Evolutionary conservation across 1,140 invertebrate genomes (phyloP).

Genomic region (Zelostemma sp.): DNA sequence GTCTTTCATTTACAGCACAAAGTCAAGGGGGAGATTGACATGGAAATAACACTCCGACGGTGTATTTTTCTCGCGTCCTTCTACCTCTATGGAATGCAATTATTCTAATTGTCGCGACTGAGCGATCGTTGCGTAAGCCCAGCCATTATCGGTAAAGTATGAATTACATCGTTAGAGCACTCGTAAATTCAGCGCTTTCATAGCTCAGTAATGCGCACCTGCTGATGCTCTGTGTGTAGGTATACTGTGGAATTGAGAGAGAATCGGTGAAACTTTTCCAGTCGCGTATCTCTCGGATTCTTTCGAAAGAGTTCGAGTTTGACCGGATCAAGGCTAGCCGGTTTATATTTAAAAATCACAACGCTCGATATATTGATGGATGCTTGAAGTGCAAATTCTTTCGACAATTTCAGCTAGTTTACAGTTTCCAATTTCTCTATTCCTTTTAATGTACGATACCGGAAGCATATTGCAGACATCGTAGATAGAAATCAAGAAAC

Average conservation of each 20-base stretch:
- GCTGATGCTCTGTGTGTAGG: neutral
- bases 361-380: too few relatives aligned
- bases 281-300: neutral
- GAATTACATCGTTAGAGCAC: conserved; percentile 56
- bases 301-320: neutral
- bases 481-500: too few relatives aligned
- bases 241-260: conserved; percentile 9
- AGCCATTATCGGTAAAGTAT: conserved; percentile 55
- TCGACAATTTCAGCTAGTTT: too few relatives aligned
- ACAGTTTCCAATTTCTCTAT: too few relatives aligned
- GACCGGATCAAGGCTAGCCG: neutral
- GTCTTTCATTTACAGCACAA: conserved; percentile 16
- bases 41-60: conserved; percentile 48
- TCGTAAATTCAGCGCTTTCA: conserved; percentile 25
- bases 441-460: too few relatives aligned
- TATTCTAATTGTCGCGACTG: conserved; percentile 54
- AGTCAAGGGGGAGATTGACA: conserved; percentile 33
- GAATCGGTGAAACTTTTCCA: conserved; percentile 19
- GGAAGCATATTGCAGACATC: too few relatives aligned
- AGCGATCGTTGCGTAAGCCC: conserved; percentile 55
- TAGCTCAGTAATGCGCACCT: conserved; percentile 25
- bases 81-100: conserved; percentile 53
- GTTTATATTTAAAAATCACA: too few relatives aligned
- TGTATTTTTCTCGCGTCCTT: conserved; percentile 45
- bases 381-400: too few relatives aligned